phyloP scores from a whole-genome alignment of 2,113 vertebrate species.

The Pogonocichla stellata region DNA sequence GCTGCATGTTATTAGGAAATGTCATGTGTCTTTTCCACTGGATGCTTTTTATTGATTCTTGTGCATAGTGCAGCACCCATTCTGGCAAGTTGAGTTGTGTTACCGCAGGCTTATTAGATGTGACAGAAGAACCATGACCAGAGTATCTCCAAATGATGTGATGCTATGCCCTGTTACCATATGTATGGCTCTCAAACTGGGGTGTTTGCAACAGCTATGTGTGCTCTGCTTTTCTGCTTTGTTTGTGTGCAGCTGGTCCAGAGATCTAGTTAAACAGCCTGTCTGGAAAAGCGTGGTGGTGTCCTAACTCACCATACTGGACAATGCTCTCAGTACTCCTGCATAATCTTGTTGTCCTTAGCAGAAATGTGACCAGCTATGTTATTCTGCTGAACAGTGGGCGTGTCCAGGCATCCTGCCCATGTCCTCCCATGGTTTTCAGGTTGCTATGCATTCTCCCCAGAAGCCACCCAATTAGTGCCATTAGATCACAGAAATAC shows the following conservation, averaged over 20 bases:
- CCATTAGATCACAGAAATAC: not conserved
- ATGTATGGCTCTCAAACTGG: not conserved
- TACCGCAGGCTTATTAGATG: accelerated
- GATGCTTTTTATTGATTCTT: not conserved
- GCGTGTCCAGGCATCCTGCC: not conserved
- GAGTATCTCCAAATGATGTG: not conserved
- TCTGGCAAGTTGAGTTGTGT: not conserved
- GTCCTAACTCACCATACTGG: not conserved
- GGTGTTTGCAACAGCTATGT: not conserved
- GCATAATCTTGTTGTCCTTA: not conserved
- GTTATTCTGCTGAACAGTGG: not conserved
- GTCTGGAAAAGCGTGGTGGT: not conserved
- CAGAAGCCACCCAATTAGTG: not conserved
- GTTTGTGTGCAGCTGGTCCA: not conserved
- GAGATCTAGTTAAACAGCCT: not conserved
- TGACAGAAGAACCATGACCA: not conserved
- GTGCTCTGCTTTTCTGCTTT: not conserved
- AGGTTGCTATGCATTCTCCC: not conserved
- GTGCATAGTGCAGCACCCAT: not conserved
- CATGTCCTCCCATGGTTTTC: not conserved
- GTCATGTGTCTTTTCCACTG: not conserved
- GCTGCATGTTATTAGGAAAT: not conserved
- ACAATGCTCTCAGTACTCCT: not conserved
- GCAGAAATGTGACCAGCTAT: not conserved
- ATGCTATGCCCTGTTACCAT: not conserved